Evolutionary conservation across 2,797 vertebrate species (phyloP), one percentile per base, ranked within the genome.

Genomic region (Paedocypris micromegethes): DNA sequence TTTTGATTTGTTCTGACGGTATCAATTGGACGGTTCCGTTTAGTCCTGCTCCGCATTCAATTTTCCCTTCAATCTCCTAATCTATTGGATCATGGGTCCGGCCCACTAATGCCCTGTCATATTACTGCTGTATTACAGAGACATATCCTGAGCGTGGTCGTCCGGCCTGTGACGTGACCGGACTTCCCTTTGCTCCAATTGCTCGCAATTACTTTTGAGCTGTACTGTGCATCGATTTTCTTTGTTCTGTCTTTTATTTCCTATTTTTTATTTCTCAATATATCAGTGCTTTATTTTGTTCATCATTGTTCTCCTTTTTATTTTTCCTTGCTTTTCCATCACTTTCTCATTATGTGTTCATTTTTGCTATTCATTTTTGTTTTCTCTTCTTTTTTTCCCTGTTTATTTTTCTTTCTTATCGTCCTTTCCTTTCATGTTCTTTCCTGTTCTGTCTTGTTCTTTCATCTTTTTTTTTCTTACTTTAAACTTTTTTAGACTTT

Each of bases 21-120:
- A 46, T 57, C 46, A 42, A 53, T 72, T 50, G 46, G 58, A 72
- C 71, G 37, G 39, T 43, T 70, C 69, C 64, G 51, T 64, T 72
- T 64, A 59, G 66, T 43, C 48, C 43, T 46, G 41, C 53, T 66
- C 38, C 42, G 39, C 64, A 58, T 69, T 64, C 55, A 70, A 72
- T 71, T 68, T 72, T 63, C 63, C 66, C 64, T 73, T 74, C 66
- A 61, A 58, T 74, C 64, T 71, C 76, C 64, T 66, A 72, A 64
- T 77, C 73, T 70, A 54, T 60, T 64, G 53, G 50, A 62, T 69
- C 66, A 64, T 70, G 61, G 47, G 62, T 51, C 70, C 44, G 61
- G 62, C 60, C 70, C 70, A 42, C 70, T 73, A 76, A 76, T 73
- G 70, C 64, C 72, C 58, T 64, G 66, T 78, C 68, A 47, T 72